phyloP scores from a whole-genome alignment of 2,888 invertebrate genomes.

The Pterobdella sp. region DNA sequence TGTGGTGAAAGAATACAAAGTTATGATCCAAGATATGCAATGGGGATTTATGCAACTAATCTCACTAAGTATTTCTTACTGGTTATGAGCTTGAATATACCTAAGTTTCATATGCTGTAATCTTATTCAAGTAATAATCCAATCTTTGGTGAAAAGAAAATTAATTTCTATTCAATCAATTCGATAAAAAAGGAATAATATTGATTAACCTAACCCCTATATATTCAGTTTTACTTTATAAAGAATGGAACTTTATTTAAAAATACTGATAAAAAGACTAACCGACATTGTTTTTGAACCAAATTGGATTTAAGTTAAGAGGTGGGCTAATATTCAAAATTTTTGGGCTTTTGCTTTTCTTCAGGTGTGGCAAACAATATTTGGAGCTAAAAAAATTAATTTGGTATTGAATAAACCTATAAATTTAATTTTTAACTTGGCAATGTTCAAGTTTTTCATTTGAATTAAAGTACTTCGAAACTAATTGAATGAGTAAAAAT shows the following conservation, averaged over 20 bases:
- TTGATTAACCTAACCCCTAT: neutral
- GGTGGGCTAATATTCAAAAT: conserved; percentile 92
- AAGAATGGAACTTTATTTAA: neutral
- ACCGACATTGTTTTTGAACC: conserved; percentile 81
- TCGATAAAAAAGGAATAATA: neutral
- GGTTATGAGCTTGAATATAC: no score
- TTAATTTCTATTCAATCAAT: no score
- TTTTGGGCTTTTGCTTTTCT: conserved; percentile 80
- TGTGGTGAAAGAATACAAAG: neutral
- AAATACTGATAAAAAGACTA: conserved; percentile 61
- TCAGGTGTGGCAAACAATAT: conserved; percentile 74
- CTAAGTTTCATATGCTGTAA: no score
- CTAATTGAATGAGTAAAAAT: neutral
- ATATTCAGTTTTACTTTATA: neutral
- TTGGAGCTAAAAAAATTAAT: conserved; percentile 64
- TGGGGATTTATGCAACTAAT: no score
- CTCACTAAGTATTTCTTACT: no score
- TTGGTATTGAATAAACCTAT: no score
- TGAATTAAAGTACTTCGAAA: no score
- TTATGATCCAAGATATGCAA: neutral
- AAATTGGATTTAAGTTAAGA: conserved; percentile 73
- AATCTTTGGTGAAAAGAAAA: no score
- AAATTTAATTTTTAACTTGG: no score
- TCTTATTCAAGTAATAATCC: no score
- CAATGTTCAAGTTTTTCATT: no score